These are phyloP conservation scores for Novumbra hubbsi DNA, from an alignment of 2,797 vertebrate species.

Conservation along the genomic window DNA sequence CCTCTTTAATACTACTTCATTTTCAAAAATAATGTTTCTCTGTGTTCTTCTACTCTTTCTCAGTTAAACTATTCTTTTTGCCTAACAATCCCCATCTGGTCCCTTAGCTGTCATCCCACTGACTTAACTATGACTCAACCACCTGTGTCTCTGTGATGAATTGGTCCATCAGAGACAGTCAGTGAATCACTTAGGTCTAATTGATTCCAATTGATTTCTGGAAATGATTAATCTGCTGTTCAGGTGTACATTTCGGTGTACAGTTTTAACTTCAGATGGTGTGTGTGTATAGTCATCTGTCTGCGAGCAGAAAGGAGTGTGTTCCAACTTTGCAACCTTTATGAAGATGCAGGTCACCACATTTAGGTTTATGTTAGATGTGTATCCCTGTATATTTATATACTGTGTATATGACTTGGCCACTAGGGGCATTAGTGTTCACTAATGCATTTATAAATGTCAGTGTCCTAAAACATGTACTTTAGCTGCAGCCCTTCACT, in stretches of 20 bases:
- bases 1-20: not conserved
- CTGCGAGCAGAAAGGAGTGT: constrained; percentile 42
- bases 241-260: not conserved
- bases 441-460: no score
- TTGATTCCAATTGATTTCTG: constrained; percentile 62
- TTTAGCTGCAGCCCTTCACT: no score
- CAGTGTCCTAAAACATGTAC: not conserved
- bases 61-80: not conserved
- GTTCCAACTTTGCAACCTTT: constrained; percentile 32
- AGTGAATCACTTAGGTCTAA: constrained; percentile 50
- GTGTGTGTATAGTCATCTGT: constrained; percentile 13
- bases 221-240: constrained; percentile 58
- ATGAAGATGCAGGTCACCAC: no score
- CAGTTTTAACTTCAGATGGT: constrained; percentile 63
- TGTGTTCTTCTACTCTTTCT: constrained; percentile 1
- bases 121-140: constrained; percentile 23
- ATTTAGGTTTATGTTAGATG: no score
- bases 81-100: constrained; percentile 6
- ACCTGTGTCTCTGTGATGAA: constrained; percentile 22
- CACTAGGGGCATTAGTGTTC: no score
- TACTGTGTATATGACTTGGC: not conserved
- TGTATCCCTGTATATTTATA: constrained; percentile 19
- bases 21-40: no score
- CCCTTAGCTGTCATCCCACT: not conserved
- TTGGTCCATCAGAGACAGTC: constrained; percentile 50